Conservation (phyloP, 1,140 invertebrate genomes). For the Melanaphis sacchari region DNA sequence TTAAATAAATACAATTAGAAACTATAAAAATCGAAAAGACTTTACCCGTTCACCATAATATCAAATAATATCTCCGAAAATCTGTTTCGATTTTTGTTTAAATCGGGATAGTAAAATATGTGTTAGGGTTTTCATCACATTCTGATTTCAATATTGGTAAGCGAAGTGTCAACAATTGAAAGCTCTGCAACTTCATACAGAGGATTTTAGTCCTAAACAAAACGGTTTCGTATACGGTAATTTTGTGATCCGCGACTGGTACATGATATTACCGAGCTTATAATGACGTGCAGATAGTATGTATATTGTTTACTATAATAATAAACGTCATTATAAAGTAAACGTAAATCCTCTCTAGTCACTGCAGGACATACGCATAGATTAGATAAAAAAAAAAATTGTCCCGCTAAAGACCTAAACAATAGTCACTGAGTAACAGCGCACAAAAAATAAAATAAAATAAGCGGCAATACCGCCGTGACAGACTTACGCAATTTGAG, state of each 20-base stretch:
- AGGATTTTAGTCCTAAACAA: background rate
- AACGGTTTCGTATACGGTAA: background rate
- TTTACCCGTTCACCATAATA: background rate
- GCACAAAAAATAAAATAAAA: background rate
- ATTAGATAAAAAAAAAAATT: background rate
- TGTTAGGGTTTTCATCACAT: background rate
- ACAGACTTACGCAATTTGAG: background rate
- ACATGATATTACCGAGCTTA: background rate
- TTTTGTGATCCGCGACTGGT: background rate
- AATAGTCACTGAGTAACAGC: background rate
- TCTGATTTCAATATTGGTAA: background rate
- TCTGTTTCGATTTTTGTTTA: background rate
- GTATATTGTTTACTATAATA: background rate
- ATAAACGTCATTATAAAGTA: background rate
- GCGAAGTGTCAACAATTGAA: background rate
- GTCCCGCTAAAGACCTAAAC: background rate
- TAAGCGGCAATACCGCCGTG: background rate
- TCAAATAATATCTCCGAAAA: background rate
- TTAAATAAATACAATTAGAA: too few relatives aligned
- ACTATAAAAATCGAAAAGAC: background rate
- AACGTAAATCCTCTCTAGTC: background rate
- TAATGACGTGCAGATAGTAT: background rate
- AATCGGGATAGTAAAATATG: background rate
- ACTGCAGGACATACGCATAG: too few relatives aligned
- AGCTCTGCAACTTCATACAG: too few relatives aligned